phyloP scores from a whole-genome alignment of 2,113 vertebrate genomes.

The Gasterosteus aculeatus region DNA sequence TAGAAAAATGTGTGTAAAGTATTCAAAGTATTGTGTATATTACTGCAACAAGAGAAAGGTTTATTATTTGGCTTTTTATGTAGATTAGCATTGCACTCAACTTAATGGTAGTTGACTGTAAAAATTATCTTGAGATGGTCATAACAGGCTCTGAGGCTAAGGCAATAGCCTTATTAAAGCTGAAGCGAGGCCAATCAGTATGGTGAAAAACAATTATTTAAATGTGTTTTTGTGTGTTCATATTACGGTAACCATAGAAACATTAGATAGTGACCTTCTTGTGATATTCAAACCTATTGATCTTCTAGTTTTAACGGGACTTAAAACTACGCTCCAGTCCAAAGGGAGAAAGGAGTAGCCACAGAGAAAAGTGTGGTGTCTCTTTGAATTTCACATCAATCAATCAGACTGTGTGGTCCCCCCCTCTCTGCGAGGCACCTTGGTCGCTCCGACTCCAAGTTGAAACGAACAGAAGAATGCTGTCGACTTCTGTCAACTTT shows the following conservation, averaged over 20 bases:
- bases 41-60: slow-evolving; percentile 3
- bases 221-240: slow-evolving; percentile 3
- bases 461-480: slow-evolving; percentile 37
- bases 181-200: slow-evolving; percentile 15
- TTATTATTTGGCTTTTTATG: slow-evolving; percentile 17
- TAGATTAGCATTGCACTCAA: slow-evolving; percentile 19
- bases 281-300: slow-evolving; percentile 50
- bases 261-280: slow-evolving; percentile 40
- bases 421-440: slow-evolving; percentile 20
- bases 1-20: neutral
- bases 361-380: slow-evolving; percentile 6
- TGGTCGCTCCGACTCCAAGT: slow-evolving; percentile 17
- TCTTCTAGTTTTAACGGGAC: slow-evolving; percentile 24
- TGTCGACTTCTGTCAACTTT: slow-evolving; percentile 34
- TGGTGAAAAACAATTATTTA: neutral
- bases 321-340: neutral
- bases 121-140: neutral
- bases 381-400: slow-evolving; percentile 44
- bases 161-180: slow-evolving; percentile 15
- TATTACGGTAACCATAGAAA: slow-evolving; percentile 24
- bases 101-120: neutral
- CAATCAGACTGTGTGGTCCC: slow-evolving; percentile 24
- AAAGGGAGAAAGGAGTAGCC: slow-evolving; percentile 16
- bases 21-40: neutral
- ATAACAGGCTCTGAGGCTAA: neutral